Percentiles rank a stretch among this genome's conserved stretches.
These are phyloP conservation scores for Origma solitaria DNA, from an alignment of 2,113 vertebrate genomes.

Conservation along the genomic window DNA sequence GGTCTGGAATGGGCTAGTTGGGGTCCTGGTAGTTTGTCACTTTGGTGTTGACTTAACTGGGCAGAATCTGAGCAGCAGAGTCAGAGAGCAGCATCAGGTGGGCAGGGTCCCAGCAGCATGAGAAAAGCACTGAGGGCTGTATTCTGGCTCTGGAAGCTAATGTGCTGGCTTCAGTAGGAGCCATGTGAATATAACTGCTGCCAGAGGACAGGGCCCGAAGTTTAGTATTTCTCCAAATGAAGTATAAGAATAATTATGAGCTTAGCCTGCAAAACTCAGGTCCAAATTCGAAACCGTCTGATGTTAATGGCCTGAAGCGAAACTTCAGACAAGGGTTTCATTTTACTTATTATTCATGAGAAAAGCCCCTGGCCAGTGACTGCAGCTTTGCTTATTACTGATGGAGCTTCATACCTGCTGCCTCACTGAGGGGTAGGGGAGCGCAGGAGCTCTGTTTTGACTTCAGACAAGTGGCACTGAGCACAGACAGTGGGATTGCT, in stretches of 20 bases:
- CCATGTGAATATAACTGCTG: neutral
- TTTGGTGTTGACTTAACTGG: neutral
- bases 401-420: neutral
- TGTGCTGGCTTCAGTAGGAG: neutral
- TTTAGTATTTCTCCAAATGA: neutral
- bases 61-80: neutral
- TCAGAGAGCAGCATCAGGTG: neutral
- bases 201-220: neutral
- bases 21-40: neutral
- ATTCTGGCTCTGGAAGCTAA: neutral
- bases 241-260: neutral
- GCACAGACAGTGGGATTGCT: neutral
- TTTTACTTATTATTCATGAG: neutral
- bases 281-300: neutral
- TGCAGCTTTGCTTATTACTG: neutral
- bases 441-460: neutral
- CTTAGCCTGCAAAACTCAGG: neutral
- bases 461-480: neutral
- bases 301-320: neutral
- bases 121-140: neutral
- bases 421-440: fast-evolving
- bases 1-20: neutral
- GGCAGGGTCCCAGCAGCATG: neutral
- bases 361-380: neutral
- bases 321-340: neutral